phyloP scores from a whole-genome alignment of 2,888 invertebrate species.

The Drosophila pegasa region DNA sequence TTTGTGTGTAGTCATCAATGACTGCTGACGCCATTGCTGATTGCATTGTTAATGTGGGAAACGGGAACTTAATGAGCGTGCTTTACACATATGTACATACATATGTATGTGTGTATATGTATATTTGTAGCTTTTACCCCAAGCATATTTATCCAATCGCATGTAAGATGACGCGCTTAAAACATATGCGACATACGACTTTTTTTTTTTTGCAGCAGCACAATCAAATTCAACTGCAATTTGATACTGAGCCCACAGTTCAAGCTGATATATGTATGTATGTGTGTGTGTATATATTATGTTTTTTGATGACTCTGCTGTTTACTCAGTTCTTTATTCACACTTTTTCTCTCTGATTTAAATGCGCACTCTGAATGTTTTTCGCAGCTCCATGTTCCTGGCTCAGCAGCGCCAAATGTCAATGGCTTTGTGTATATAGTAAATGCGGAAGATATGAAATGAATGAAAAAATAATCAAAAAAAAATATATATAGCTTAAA shows the following conservation, averaged over 20 bases:
- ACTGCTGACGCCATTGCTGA: constrained; percentile 26
- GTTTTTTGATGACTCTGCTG: constrained; percentile 12
- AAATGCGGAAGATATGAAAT: constrained; percentile 3
- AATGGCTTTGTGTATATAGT: not conserved
- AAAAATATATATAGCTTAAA: too few relatives aligned
- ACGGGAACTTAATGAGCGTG: constrained; percentile 14
- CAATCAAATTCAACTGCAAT: constrained; percentile 56
- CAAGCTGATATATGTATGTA: constrained; percentile 20
- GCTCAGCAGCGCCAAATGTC: constrained; percentile 29
- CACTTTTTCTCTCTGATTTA: constrained; percentile 8
- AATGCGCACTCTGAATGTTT: constrained; percentile 18
- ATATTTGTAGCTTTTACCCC: constrained; percentile 7
- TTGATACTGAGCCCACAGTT: constrained; percentile 49
- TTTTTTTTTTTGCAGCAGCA: constrained; percentile 35
- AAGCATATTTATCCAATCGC: constrained; percentile 1
- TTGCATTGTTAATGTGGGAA: constrained; percentile 50
- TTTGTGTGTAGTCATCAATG: constrained; percentile 14
- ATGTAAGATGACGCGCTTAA: constrained; percentile 8
- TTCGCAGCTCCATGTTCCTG: constrained; percentile 10
- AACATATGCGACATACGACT: constrained; percentile 3
- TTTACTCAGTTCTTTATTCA: constrained; percentile 17
- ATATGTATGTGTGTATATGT: not conserved
- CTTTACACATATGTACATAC: not conserved
- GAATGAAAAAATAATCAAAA: too few relatives aligned
- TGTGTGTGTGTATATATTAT: not conserved